These are phyloP conservation scores for Rugalucina vietnamica DNA, from an alignment of 2,888 invertebrate species.

Conservation along the genomic window DNA sequence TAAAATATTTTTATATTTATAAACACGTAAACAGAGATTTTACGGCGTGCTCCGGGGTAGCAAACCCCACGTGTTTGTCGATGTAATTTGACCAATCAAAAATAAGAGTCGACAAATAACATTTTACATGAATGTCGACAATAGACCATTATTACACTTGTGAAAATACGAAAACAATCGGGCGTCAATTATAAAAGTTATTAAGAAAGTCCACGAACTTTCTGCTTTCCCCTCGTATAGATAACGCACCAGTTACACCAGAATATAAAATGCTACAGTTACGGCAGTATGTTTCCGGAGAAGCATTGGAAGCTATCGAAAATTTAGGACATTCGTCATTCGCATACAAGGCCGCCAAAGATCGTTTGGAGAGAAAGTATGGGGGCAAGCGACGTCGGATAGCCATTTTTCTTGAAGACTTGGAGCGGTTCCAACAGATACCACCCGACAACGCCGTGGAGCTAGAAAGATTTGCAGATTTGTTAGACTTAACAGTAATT, in stretches of 20 bases:
- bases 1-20: no score
- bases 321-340: conserved; percentile 24
- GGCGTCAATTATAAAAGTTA: no score
- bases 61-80: no score
- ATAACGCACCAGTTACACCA: not conserved
- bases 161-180: no score
- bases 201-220: no score
- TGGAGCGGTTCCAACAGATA: not conserved
- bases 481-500: conserved; percentile 13
- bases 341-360: conserved; percentile 28
- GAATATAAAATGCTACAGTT: conserved; percentile 24
- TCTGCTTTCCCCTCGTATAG: no score
- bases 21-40: no score
- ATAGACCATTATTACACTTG: no score
- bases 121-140: no score
- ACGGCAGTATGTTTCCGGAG: conserved; percentile 25
- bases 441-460: conserved; percentile 2
- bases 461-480: conserved; percentile 1
- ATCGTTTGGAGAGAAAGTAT: conserved; percentile 16
- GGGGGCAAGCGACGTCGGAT: conserved; percentile 19
- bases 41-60: no score
- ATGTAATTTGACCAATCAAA: no score
- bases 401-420: not conserved
- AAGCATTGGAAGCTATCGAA: conserved; percentile 20
- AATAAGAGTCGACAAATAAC: no score